Base-by-base conservation (phyloP, 1,140 invertebrate genomes). In the Saccostrea cuccullata region DNA sequence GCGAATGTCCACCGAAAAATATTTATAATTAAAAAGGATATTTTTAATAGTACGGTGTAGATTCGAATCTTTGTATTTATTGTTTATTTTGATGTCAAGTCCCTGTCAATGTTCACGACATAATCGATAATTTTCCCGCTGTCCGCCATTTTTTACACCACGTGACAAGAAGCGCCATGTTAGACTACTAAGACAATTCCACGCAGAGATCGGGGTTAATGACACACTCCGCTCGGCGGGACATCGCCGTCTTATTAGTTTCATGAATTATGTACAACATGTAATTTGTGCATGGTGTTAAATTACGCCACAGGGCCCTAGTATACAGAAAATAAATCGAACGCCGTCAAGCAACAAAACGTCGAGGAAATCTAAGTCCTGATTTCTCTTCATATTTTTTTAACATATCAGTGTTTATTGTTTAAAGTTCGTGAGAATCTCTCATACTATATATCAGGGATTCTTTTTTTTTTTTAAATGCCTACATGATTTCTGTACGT, bases 211-310 rank as follows among this genome's bases (percentile, higher is more conserved):
- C 70, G 70, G 30, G 70, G 70, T 77, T 30, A 77, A 77, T 77
- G 26, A 15, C 23, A 77, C 70, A 77, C 70, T 67, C 23, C 13
- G 15, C 26, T 26, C 70, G 15, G 70, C 15, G 26, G 70, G 70
- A 15, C 23, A 77, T 15, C 15, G 11, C 12, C 23, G 15, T 77
- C 70, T 77, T 77, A 77, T 77, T 77, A 77, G 70, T 77, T 77
- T 77, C 70, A 77, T 77, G 70, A 30, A 77, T 77, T 30, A 77
- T 77, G 70, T 77, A 77, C 26, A 77, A 12, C 26, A 36, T 77
- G 70, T 77, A 77, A 26, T 77, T 30, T 13, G 26, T 5, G 17
- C 20, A n/a, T 67, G 23, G 60, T 67, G 60, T 67, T 67, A 67
- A 67, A 67, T 67, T 67, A 67, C 60, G 60, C 60, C 60, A 67